Base-by-base conservation (phyloP, 2,113 vertebrate genomes). In the Gila orcuttii region DNA sequence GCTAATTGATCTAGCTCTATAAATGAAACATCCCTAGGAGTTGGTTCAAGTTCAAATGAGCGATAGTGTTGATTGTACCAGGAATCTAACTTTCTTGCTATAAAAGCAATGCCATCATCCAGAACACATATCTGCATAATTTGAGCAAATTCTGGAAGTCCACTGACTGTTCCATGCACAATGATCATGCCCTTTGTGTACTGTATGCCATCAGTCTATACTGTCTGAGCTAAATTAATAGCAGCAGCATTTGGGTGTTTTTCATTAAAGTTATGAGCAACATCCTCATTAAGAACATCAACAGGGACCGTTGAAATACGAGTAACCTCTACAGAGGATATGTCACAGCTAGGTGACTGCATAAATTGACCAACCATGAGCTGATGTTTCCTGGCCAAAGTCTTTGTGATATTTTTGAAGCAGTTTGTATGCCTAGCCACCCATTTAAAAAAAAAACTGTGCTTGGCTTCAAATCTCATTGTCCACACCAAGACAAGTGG, bases 361-460 rank as follows among this genome's bases (percentile, higher is more conserved):
- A 74, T 47, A 74, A 36, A 31, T 47, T 82, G 42, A 31, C 73
- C 84, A 79, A 84, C 28, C 55, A 84, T 89, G 23, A 84, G 19
- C 74, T 88, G 87, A 85, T 90, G 84, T 86, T 88, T 66, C 42
- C 10, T 87, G 2, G 66, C 73, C 59, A 79, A 59, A 28, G 79
- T 82, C 36, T 39, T 23, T 31, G 83, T 82, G 28, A 87, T 85
- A 71, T 87, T 90, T 87, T 85, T 90, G 36, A 91, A 91, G 55
- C 85, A 88, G 50, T 90, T 90, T 39, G 86, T 90, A 60, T 90
- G 88, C 62, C 79, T 77, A 66, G 78, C 85, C 84, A 86, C 79
- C 50, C 86, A 75, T 77, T 89, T 79, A n/a, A n/a, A n/a, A 76
- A 89, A 85, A 86, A 87, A 89, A 89, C 74, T 55, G 47, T 77